phyloP scores from a whole-genome alignment of 1,140 invertebrate genomes.

The Holcopasites calliopsidis region DNA sequence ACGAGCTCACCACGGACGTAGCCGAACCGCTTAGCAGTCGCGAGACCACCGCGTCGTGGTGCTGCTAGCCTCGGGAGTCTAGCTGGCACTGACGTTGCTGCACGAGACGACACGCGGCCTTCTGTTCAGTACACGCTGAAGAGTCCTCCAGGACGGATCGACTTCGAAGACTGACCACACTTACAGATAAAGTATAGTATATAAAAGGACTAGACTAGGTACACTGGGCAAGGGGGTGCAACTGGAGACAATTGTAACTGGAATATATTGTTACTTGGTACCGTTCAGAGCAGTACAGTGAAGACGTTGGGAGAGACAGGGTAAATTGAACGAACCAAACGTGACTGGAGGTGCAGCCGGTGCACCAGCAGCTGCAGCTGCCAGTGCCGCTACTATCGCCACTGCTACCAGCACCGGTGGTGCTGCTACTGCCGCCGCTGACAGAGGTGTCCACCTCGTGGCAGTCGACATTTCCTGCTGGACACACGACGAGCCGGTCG shows the following conservation, averaged over 20 bases:
- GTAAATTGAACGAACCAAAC: too few relatives aligned
- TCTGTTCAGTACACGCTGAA: conserved; percentile 42
- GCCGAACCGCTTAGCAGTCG: conserved; percentile 41
- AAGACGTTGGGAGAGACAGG: background rate
- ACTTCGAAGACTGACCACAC: too few relatives aligned
- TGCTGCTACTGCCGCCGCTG: conserved; percentile 22
- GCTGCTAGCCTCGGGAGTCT: conserved; percentile 39
- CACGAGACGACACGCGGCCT: conserved; percentile 30
- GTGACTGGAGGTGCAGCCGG: conserved; percentile 50
- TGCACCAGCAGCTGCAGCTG: conserved; percentile 60
- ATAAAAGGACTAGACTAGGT: too few relatives aligned
- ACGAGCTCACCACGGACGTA: conserved; percentile 34
- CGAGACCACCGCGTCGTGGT: conserved; percentile 46
- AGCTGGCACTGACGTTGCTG: too few relatives aligned
- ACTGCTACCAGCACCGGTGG: conserved; percentile 38
- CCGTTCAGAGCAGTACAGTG: too few relatives aligned
- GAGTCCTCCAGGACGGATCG: conserved; percentile 48
- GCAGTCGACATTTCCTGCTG: conserved; percentile 60
- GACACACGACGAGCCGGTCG: conserved; percentile 47
- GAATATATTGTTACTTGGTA: too few relatives aligned
- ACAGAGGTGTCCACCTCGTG: conserved; percentile 62
- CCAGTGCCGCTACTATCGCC: conserved; percentile 50
- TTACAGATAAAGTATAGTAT: too few relatives aligned
- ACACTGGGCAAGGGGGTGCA: too few relatives aligned
- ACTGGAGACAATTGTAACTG: too few relatives aligned